Base-by-base conservation (phyloP, 2,888 invertebrate species). In the Odontothrips loti region DNA sequence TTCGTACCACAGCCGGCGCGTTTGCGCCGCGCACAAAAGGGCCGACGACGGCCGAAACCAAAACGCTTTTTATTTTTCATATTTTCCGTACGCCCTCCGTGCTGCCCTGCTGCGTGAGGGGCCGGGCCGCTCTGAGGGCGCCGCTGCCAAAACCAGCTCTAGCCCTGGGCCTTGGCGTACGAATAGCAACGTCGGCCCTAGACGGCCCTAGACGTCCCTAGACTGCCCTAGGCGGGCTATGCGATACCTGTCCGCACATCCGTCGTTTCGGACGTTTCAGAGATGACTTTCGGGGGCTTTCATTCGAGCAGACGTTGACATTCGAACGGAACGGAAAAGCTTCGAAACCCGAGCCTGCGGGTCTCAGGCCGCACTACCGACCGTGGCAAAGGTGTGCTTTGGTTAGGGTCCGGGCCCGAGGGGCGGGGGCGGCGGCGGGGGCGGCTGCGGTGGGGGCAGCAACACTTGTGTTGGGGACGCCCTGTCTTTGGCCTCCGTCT, bases 331-430 rank as follows among this genome's bases (percentile, higher is more conserved):
- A 58, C 68, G 68, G 12, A 27, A n/a, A 12, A 27, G 27, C 68
- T 75, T 75, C 27, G 68, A 75, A 75, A 75, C 68, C 68, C 68
- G 68, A 75, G 68, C 68, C 34, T 43, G 58, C 4, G 51, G 51
- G 58, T 20, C 15, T 58, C 58, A 17, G 0, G 58, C 58, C 58
- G 58, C 51, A 11, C 51, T 51, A 17, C 58, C 58, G 58, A 58
- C n/a, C 58, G 58, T 20, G 20, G 20, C 58, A 15, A 58, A 58
- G 58, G 4, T 15, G 1, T 6, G 15, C 58, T 20, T 15, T 58
- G 17, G 20, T 51, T 58, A 20, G 58, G 58, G 15, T 15, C 51
- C 20, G 58, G 58, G 58, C 20, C 58, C 34, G 3, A 10, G 23
- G 68, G 68, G 68, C 68, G 23, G 23, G n/a, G 23, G 6, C 68